Evolutionary conservation across 2,113 vertebrate genomes (phyloP).

Genomic region (Misgurnus anguillicaudatus): DNA sequence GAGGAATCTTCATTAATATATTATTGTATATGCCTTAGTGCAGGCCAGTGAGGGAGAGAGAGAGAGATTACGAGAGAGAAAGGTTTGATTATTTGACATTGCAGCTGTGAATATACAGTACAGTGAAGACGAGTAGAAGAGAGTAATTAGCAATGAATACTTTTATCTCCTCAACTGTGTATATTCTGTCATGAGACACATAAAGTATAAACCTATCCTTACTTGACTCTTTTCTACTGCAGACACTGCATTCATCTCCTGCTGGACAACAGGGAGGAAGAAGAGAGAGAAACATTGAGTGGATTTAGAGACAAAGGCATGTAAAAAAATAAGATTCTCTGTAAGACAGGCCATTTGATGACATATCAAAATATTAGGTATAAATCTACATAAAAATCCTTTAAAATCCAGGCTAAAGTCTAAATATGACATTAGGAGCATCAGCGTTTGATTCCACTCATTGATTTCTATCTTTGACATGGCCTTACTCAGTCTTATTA

Average conservation of each 20-base stretch:
- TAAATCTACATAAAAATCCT: no score
- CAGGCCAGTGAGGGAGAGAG: neutral
- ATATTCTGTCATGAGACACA: constrained; percentile 1
- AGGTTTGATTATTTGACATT: constrained; percentile 7
- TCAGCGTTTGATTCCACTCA: no score
- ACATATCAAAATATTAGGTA: no score
- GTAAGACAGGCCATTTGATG: neutral
- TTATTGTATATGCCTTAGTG: constrained; percentile 30
- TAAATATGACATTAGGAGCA: no score
- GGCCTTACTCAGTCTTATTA: no score
- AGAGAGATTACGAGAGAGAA: neutral
- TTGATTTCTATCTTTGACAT: no score
- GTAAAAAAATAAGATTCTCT: constrained; percentile 51
- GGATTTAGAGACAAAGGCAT: neutral
- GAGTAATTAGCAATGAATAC: neutral
- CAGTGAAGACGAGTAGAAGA: constrained; percentile 42
- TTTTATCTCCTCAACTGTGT: constrained; percentile 9
- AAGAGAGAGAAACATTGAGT: neutral
- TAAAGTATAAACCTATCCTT: constrained; percentile 1
- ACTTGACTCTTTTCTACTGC: neutral
- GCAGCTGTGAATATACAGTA: constrained; percentile 49
- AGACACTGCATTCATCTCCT: constrained; percentile 14
- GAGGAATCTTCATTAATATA: constrained; percentile 45
- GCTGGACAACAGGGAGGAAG: neutral
- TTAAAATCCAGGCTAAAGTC: no score